These are phyloP conservation scores for Salvelinus alpinus DNA, from an alignment of 2,113 vertebrate genomes.

Conservation along the genomic window DNA sequence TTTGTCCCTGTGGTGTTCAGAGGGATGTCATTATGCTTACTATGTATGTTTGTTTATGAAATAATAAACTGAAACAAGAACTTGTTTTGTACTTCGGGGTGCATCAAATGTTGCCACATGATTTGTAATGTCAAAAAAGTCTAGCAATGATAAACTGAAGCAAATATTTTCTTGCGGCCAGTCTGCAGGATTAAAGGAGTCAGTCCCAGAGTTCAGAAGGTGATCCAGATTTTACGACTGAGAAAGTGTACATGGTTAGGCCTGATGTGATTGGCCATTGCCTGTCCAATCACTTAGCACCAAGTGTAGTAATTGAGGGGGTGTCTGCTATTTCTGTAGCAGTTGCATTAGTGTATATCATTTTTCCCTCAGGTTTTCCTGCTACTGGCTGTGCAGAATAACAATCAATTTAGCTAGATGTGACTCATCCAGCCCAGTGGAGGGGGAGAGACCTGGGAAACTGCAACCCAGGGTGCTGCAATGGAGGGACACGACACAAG, in stretches of 20 bases:
- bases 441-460: background rate
- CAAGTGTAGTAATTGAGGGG: background rate
- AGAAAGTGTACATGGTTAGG: constrained; percentile 57
- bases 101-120: background rate
- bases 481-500: background rate
- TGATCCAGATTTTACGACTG: constrained; percentile 79
- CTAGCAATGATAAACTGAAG: too few relatives aligned
- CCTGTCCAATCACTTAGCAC: background rate
- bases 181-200: constrained; percentile 82
- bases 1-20: constrained; percentile 15
- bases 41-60: background rate
- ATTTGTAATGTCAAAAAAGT: too few relatives aligned
- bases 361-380: background rate
- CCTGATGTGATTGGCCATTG: background rate
- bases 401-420: background rate
- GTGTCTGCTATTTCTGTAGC: background rate
- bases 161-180: too few relatives aligned
- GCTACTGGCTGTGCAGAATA: background rate
- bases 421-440: background rate
- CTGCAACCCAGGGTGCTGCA: background rate
- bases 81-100: background rate
- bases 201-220: constrained; percentile 75
- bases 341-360: background rate
- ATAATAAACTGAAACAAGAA: background rate
- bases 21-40: constrained; percentile 9